Evolutionary conservation across 1,140 invertebrate species (phyloP).

Genomic region (Drosophila repleta): DNA sequence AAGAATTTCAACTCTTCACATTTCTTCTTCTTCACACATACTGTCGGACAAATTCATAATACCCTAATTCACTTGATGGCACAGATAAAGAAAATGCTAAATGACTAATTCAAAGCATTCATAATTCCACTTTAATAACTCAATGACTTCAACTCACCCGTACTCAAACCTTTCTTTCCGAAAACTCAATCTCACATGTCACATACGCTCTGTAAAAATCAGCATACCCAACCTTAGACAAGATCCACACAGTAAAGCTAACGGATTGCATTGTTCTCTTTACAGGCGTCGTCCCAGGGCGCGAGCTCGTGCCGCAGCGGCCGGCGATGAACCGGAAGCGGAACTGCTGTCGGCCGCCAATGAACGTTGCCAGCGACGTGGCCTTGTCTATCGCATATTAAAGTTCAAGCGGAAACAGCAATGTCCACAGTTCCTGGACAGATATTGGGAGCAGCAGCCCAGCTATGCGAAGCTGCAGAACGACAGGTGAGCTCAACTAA

Average conservation of each 20-base stretch:
- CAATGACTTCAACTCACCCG: no score
- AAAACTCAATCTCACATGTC: no score
- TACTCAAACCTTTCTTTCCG: no score
- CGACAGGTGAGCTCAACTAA: slow-evolving; percentile 52
- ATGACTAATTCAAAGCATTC: no score
- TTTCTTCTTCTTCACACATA: no score
- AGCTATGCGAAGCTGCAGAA: slow-evolving; percentile 68
- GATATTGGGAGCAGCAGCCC: slow-evolving; percentile 72
- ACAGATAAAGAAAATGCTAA: no score
- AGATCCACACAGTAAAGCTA: neutral
- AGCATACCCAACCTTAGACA: neutral
- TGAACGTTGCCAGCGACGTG: slow-evolving; percentile 53
- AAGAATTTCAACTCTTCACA: no score
- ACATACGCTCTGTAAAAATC: neutral
- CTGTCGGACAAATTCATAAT: no score
- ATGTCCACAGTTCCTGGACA: slow-evolving; percentile 67
- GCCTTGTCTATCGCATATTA: slow-evolving; percentile 74
- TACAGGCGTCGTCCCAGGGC: slow-evolving; percentile 51
- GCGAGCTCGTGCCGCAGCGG: slow-evolving; percentile 13
- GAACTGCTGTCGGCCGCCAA: slow-evolving; percentile 60
- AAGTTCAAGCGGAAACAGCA: slow-evolving; percentile 69
- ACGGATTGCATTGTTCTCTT: slow-evolving; percentile 34
- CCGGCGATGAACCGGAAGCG: slow-evolving; percentile 62
- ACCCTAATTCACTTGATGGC: no score
- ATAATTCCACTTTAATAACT: no score